Conservation (phyloP, 2,113 vertebrate genomes). For the Macaca nemestrina region DNA sequence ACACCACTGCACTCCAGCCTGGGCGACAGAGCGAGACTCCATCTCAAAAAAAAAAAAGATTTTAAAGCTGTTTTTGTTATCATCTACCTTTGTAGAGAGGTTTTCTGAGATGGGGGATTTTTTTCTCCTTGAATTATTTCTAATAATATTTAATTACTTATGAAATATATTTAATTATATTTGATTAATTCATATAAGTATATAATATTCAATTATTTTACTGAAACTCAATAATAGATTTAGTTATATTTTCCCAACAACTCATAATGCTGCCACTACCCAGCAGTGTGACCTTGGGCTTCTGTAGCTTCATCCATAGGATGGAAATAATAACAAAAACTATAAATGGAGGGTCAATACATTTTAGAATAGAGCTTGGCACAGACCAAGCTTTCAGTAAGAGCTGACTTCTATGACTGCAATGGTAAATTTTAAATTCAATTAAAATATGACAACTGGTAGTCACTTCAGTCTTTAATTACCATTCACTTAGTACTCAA, state of each 20-base stretch:
- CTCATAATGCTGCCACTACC: too few species aligned
- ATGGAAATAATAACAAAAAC: neutral
- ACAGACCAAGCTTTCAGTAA: neutral
- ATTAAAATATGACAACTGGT: neutral
- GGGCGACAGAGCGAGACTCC: too few species aligned
- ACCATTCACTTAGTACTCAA: neutral
- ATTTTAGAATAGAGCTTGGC: neutral
- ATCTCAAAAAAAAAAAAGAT: too few species aligned
- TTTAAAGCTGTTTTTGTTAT: neutral
- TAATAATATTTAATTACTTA: neutral
- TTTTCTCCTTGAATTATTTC: neutral
- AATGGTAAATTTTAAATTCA: neutral
- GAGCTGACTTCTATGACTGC: neutral
- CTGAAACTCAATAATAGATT: neutral
- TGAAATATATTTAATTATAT: neutral
- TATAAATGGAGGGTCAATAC: neutral
- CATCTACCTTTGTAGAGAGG: neutral
- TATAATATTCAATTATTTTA: neutral
- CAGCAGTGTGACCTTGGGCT: fast-evolving
- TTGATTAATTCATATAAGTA: neutral
- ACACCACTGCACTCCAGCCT: too few species aligned
- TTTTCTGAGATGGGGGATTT: neutral
- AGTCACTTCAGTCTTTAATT: neutral
- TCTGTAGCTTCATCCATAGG: neutral
- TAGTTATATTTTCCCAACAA: neutral